Conservation (phyloP, 64 coral and sea anemone genomes). For the Pocillopora verrucosa region DNA sequence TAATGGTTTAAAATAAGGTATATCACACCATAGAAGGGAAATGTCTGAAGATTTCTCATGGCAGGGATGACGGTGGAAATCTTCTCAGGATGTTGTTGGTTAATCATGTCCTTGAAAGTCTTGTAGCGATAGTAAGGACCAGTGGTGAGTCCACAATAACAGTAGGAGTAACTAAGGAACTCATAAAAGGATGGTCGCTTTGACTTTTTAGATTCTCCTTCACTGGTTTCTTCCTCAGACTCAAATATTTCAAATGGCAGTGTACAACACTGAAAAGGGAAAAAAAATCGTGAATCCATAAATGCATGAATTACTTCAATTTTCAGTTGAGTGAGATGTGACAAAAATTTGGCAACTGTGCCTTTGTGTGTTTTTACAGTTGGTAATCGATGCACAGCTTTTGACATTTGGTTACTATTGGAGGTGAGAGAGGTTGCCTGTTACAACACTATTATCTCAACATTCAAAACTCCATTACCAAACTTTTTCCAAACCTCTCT, state of each 20-base stretch:
- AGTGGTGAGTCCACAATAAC: slow-evolving; percentile 90
- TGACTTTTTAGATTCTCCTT: slow-evolving; percentile 28
- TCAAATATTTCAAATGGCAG: slow-evolving; percentile 97
- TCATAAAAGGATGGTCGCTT: slow-evolving; percentile 73
- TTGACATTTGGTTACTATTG: too few relatives aligned
- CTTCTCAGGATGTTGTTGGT: slow-evolving; percentile 71
- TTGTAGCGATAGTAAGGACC: slow-evolving; percentile 95
- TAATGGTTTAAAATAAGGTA: slow-evolving; percentile 75
- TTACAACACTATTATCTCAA: too few relatives aligned
- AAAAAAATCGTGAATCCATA: neutral
- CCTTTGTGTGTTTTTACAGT: too few relatives aligned
- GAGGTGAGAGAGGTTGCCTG: too few relatives aligned
- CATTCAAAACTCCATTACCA: too few relatives aligned
- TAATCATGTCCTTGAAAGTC: slow-evolving; percentile 86
- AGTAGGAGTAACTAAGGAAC: slow-evolving; percentile 85
- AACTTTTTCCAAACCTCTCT: too few relatives aligned
- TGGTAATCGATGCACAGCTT: too few relatives aligned
- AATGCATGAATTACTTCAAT: neutral
- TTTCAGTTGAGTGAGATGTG: neutral
- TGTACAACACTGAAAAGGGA: slow-evolving; percentile 79
- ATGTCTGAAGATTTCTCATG: slow-evolving; percentile 56
- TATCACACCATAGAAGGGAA: slow-evolving; percentile 46
- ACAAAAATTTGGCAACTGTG: neutral
- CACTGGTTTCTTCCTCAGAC: slow-evolving; percentile 43
- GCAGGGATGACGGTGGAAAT: slow-evolving; percentile 80